Evolutionary conservation across 1,140 invertebrate genomes (phyloP).

Genomic region (Brachionus angularis): DNA sequence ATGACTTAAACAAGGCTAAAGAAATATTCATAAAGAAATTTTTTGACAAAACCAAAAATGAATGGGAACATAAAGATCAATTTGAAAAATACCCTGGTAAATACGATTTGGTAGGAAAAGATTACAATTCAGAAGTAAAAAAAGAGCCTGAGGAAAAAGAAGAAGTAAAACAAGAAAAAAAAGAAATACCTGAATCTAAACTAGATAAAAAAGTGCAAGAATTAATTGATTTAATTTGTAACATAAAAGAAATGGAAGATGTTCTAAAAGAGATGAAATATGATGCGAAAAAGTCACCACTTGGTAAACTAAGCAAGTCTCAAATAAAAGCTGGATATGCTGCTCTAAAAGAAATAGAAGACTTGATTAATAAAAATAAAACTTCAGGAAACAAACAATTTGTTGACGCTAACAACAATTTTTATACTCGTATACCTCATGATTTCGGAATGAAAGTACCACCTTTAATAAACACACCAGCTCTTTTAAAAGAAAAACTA

Average conservation of each 20-base stretch:
- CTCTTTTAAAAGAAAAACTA: constrained; percentile 63
- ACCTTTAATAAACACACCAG: constrained; percentile 70
- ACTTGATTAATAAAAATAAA: constrained; percentile 58
- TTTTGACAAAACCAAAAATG: constrained; percentile 43
- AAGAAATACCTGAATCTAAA: constrained; percentile 62
- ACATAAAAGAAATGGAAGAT: constrained; percentile 83
- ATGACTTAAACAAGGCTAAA: constrained; percentile 43
- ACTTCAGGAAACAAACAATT: neutral
- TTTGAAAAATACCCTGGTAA: constrained; percentile 43
- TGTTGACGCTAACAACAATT: constrained; percentile 80
- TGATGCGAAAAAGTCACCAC: constrained; percentile 91
- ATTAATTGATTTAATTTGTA: constrained; percentile 80
- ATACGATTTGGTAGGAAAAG: constrained; percentile 24
- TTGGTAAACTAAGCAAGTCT: constrained; percentile 86
- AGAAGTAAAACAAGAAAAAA: constrained; percentile 51
- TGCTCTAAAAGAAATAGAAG: constrained; percentile 74
- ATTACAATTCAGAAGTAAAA: neutral
- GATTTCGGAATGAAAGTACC: constrained; percentile 77
- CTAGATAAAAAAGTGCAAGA: constrained; percentile 73
- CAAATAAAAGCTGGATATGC: constrained; percentile 81
- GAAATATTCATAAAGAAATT: constrained; percentile 34
- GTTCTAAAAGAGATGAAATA: constrained; percentile 88
- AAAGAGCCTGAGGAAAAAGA: neutral
- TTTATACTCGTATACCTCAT: constrained; percentile 91
- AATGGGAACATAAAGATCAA: neutral